Evolutionary conservation across 2,888 invertebrate genomes (phyloP), one percentile per base, ranked within the genome.

Genomic region (Ryuthela nishihirai): DNA sequence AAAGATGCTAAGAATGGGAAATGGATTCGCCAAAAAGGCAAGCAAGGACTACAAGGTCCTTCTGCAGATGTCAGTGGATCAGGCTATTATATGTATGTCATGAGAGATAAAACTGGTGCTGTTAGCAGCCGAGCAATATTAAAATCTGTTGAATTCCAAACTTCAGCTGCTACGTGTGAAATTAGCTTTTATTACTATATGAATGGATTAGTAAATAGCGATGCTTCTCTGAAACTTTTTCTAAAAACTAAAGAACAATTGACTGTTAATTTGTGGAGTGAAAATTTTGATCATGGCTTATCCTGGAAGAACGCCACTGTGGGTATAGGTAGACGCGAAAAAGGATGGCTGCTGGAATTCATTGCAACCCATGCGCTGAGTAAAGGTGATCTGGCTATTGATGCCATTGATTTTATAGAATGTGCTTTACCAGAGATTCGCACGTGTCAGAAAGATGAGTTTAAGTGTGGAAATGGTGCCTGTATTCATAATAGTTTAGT

Each of bases 111-210:
- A 18, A 20, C 24, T 12, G 63, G 63, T 17, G 6, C 54, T 9
- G n/a, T 54, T 9, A 35, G 44, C 18, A 55, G 49, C 23, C 3
- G 12, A 21, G 64, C 65, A 10, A 23, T 21, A 2, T 41, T 65
- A 0, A 26, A 58, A 32, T 64, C 64, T 3, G 44, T 52, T 9
- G 34, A 46, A 15, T 49, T 59, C 32, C 50, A 54, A 4, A 21
- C 38, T 15, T 48, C 62, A 12, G 29, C 44, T 2, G 38, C 53
- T 6, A 41, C 48, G 2, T 65, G 65, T 34, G 29, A 48, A 26
- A 34, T 65, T 3, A 49, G 32, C 24, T 65, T 65, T 36, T 58
- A 55, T 34, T 65, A 62, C 25, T 65, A 54, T 25, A 55, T 65
- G 48, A 50, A 53, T 17, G 55, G 50, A 20, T 36, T 54, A 10